Base-by-base conservation (phyloP, 92 coral and sea anemone genomes). In the Meandrina meandrites region DNA sequence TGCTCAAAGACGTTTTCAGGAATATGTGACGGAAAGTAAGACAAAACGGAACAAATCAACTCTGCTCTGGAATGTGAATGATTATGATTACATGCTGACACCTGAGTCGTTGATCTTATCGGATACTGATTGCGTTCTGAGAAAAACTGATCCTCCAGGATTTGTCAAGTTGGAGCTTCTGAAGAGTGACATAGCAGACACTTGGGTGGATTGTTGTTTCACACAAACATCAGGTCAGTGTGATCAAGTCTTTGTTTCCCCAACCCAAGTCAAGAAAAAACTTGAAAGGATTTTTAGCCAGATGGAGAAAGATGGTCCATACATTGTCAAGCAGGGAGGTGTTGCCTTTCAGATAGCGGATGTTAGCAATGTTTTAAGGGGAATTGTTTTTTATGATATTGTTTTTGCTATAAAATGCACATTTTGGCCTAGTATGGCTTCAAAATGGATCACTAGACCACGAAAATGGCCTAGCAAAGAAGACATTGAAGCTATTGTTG, bases 91-190 rank as follows among this genome's bases (percentile, higher is more conserved):
- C 80, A 83, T 83, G 87, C 87, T 83, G 79, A 83, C 87, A 83
- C 79, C 87, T 48, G 72, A 83, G 36, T 83, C 87, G 66, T 80
- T 83, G 87, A 83, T 83, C 79, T 83, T 83, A 71, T 83, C 87
- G 31, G 70, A 42, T 83, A 48, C 79, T 4, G 87, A 83, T 83
- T 83, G 87, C 68, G 79, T 50, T 83, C 80, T 83, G 87, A 71
- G 87, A 83, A 83, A 83, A 83, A 70, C 87, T 83, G 87, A 83
- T 83, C 72, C 87, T 83, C 87, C 87, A 83, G 87, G 87, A 83
- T 83, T 83, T 83, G 80, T 83, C 69, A 83, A 83, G 87, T 15
- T 83, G 68, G 27, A 83, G 80, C 87, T 83, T 83, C 87, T 71
- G 80, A 83, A 83, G 48, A 83, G 68, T 83, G 87, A 83, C 72